Conservation (phyloP, 2,113 vertebrate species). For the Crotophaga sulcirostris region DNA sequence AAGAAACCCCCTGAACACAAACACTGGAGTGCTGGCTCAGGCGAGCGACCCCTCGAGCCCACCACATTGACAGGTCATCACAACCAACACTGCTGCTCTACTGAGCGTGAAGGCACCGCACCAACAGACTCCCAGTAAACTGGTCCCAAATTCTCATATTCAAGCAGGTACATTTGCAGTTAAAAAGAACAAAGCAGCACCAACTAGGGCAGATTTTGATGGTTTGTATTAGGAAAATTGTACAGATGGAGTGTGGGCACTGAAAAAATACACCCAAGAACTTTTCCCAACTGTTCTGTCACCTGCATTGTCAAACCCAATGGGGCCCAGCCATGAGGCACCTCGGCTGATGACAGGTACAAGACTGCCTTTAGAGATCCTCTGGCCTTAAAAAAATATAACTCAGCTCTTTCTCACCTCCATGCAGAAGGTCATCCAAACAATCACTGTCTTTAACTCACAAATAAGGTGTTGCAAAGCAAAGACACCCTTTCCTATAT, state of each 20-base stretch:
- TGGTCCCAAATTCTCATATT: neutral
- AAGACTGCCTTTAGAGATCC: neutral
- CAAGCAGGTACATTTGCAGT: neutral
- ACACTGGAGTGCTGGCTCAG: neutral
- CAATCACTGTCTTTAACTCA: neutral
- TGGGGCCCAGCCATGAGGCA: neutral
- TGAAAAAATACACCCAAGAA: neutral
- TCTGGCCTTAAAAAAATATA: neutral
- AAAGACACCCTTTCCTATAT: neutral
- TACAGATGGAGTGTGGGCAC: accelerated
- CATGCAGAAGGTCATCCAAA: neutral
- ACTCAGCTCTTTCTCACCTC: neutral
- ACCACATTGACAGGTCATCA: neutral
- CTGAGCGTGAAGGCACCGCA: neutral
- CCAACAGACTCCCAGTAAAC: neutral
- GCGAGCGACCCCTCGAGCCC: neutral
- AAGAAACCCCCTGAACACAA: neutral
- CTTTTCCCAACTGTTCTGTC: neutral
- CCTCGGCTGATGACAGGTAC: neutral
- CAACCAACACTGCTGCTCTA: neutral
- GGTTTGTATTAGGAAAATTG: neutral
- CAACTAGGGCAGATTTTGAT: neutral
- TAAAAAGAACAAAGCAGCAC: neutral
- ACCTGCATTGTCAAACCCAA: neutral
- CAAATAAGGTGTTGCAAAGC: neutral